Evolutionary conservation across 2,888 invertebrate species (phyloP).

Genomic region (Steromphala cineraria): DNA sequence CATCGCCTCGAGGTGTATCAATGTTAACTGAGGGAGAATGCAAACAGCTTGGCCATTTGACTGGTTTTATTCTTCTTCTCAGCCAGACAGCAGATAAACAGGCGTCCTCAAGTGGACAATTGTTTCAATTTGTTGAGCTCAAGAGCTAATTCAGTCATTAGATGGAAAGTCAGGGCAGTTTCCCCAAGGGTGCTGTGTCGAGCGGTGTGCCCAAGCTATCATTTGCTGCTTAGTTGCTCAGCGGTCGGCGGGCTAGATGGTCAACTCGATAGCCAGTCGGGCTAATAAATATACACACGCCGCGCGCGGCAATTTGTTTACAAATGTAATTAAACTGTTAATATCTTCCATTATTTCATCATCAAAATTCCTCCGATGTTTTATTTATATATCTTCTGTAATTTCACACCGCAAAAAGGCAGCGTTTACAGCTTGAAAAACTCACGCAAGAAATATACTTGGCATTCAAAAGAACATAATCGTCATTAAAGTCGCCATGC

Average conservation of each 20-base stretch:
- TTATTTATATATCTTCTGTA: constrained; percentile 1
- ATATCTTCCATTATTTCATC: constrained; percentile 6
- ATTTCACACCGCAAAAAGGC: not conserved
- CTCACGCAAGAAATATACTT: not conserved
- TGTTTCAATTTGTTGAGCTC: constrained; percentile 12
- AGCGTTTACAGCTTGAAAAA: too few relatives aligned
- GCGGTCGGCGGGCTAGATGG: not conserved
- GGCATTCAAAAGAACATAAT: not conserved
- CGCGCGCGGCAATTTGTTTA: constrained; percentile 11
- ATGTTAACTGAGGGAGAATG: not conserved
- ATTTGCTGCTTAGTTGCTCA: not conserved
- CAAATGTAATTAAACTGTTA: constrained; percentile 17
- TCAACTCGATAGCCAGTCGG: not conserved
- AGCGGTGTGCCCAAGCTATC: not conserved
- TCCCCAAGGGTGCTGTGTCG: not conserved
- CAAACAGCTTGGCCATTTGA: not conserved
- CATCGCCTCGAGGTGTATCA: not conserved
- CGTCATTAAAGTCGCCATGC: not conserved
- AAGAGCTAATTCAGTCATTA: constrained; percentile 17
- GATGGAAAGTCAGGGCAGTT: not conserved
- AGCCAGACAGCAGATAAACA: not conserved
- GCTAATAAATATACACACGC: constrained; percentile 6
- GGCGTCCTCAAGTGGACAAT: constrained; percentile 1
- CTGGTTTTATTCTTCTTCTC: not conserved
- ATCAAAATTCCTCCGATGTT: constrained; percentile 3